These are phyloP conservation scores for Noctua comes DNA, from an alignment of 2,888 invertebrate genomes.

Conservation along the genomic window DNA sequence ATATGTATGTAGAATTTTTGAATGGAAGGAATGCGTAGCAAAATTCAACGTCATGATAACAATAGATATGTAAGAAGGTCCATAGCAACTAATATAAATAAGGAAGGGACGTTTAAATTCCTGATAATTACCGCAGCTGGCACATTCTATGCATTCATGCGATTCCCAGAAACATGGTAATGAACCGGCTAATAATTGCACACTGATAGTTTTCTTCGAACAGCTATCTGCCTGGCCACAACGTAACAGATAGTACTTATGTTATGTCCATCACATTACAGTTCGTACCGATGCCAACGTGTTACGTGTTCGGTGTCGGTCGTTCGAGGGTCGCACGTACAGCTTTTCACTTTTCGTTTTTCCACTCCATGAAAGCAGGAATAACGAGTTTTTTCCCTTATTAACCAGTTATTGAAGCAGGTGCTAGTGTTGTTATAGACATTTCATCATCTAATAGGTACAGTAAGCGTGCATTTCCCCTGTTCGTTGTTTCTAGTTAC, in stretches of 20 bases:
- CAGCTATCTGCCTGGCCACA: slow-evolving; percentile 16
- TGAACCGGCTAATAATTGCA: slow-evolving; percentile 43
- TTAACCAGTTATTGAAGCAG: slow-evolving; percentile 53
- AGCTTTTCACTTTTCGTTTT: slow-evolving; percentile 53
- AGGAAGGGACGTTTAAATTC: slow-evolving; percentile 11
- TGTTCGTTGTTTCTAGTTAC: slow-evolving; percentile 67
- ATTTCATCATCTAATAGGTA: slow-evolving; percentile 64
- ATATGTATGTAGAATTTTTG: slow-evolving; percentile 13
- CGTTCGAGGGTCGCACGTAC: slow-evolving; percentile 48
- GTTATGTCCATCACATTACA: slow-evolving; percentile 45
- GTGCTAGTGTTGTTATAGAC: slow-evolving; percentile 58
- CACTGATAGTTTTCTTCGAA: slow-evolving; percentile 53
- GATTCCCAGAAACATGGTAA: slow-evolving; percentile 45
- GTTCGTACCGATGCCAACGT: slow-evolving; percentile 27
- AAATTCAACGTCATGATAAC: slow-evolving; percentile 13
- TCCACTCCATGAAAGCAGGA: slow-evolving; percentile 50
- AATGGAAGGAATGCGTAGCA: slow-evolving; percentile 2
- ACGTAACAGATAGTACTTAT: slow-evolving; percentile 39
- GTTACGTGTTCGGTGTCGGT: slow-evolving; percentile 60
- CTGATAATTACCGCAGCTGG: slow-evolving; percentile 26
- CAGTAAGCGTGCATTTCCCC: slow-evolving; percentile 64
- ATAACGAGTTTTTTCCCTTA: slow-evolving; percentile 47
- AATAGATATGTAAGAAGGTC: slow-evolving; percentile 28
- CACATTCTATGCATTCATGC: slow-evolving; percentile 30
- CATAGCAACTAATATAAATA: slow-evolving; percentile 23